Conservation (phyloP, 2,888 invertebrate species). For the Ophioninae sp. region DNA sequence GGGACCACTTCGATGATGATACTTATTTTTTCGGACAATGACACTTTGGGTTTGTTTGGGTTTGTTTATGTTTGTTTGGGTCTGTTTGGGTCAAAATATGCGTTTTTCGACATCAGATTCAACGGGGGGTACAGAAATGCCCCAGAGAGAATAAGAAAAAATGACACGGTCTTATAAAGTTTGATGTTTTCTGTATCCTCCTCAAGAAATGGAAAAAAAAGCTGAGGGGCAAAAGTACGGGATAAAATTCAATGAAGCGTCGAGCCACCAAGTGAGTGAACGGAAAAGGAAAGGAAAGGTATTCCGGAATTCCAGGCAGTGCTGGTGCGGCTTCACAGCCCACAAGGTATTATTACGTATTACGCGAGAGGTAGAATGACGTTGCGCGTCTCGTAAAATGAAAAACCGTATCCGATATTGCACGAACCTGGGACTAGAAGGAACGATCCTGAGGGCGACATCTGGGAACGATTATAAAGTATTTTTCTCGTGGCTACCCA, state of each 20-base stretch:
- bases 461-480: slow-evolving; percentile 56
- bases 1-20: too few species aligned
- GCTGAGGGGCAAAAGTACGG: slow-evolving; percentile 20
- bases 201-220: background rate
- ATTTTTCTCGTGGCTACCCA: slow-evolving; percentile 9
- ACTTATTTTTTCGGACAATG: too few species aligned
- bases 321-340: slow-evolving; percentile 4
- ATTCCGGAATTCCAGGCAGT: slow-evolving; percentile 27
- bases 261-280: slow-evolving; percentile 29
- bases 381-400: slow-evolving; percentile 37
- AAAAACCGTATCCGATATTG: slow-evolving; percentile 54
- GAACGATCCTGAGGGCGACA: slow-evolving; percentile 14
- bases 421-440: slow-evolving; percentile 21
- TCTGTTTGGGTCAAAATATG: background rate
- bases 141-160: background rate
- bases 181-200: slow-evolving; percentile 1
- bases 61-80: too few species aligned
- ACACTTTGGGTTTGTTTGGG: too few species aligned
- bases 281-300: slow-evolving; percentile 4
- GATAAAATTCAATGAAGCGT: slow-evolving; percentile 52
- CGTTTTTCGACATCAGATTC: background rate
- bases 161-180: background rate
- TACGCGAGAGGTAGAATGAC: slow-evolving; percentile 11
- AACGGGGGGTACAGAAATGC: slow-evolving; percentile 14
- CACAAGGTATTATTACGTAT: slow-evolving; percentile 33